phyloP scores from a whole-genome alignment of 2,888 invertebrate genomes.

The Euplagia quadripunctaria region DNA sequence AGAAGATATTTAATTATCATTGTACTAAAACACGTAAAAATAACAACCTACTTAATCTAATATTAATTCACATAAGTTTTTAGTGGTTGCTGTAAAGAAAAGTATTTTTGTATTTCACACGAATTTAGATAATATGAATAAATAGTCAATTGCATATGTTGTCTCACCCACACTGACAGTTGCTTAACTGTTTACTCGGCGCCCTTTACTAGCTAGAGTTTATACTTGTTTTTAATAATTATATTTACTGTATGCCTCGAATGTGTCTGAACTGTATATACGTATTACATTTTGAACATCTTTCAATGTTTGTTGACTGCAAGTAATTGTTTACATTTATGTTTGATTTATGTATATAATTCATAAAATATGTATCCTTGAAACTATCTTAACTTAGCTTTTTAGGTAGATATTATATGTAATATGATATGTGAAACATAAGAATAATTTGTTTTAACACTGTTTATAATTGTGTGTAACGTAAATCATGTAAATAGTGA shows the following conservation, averaged over 20 bases:
- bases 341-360: slow-evolving; percentile 19
- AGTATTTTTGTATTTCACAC: not conserved
- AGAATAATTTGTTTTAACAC: not conserved
- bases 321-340: slow-evolving; percentile 15
- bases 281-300: slow-evolving; percentile 23
- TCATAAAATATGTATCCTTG: not conserved
- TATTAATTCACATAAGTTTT: slow-evolving; percentile 22
- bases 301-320: slow-evolving; percentile 37
- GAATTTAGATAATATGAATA: not conserved
- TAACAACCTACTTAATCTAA: slow-evolving; percentile 4
- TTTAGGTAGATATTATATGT: slow-evolving; percentile 4
- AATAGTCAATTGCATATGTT: not conserved
- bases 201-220: slow-evolving; percentile 23
- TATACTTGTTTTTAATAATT: slow-evolving; percentile 23
- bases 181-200: slow-evolving; percentile 25
- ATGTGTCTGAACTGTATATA: slow-evolving; percentile 44
- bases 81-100: slow-evolving; percentile 6
- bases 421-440: not conserved
- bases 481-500: not conserved
- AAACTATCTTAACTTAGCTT: not conserved
- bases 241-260: slow-evolving; percentile 12
- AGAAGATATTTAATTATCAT: slow-evolving; percentile 21
- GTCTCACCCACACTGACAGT: slow-evolving; percentile 14
- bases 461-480: not conserved
- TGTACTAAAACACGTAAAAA: slow-evolving; percentile 3